Evolutionary conservation across 2,113 vertebrate genomes (phyloP), one percentile per base, ranked within the genome.

Genomic region (Catharus minimus): DNA sequence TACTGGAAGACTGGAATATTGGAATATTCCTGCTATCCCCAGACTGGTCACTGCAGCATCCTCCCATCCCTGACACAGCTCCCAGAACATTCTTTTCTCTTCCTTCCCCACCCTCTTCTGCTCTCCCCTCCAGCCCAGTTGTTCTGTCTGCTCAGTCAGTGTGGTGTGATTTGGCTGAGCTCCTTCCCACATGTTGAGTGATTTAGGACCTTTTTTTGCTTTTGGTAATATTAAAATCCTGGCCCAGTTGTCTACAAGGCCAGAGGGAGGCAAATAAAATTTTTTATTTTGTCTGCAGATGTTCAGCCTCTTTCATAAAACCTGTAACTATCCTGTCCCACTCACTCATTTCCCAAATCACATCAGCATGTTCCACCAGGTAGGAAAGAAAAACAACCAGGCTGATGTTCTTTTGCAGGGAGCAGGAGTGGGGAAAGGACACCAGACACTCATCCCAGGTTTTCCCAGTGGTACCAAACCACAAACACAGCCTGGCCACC

Each of bases 241-340:
- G 50, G 36, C 60, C 26, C 64, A 58, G 43, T 79, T 68, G 22
- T 23, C 53, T 39, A 66, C 19, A 44, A 8, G 27, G 39, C 81
- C 65, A 77, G 47, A 60, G 77, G 39, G 75, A 92, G 36, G 66
- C 36, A 47, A 82, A 92, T 72, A 84, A 79, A 78, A 12, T 23
- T 23, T 73, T 83, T 89, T 64, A 28, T 55, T 84, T 89, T 90
- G 5, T 50, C 44, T 58, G 62, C 57, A 57, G 79, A 68, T 55
- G 22, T 32, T 61, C 82, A 22, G 52, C 32, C 28, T 82, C 88
- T 86, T 56, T 36, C 60, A 50, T 69, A 93, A 93, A 82, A 13
- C 15, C 17, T 90, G 41, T 18, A 11, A 11, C 47, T 36, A 5
- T n/a, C n/a, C 64, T 39, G 13, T 15, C 4, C 15, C 76, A 8